A percentile compares a stretch with the other conserved stretches of the same genome.
These are phyloP conservation scores for Gulo gulo DNA, from an alignment of 2,113 vertebrate species.

Conservation along the genomic window DNA sequence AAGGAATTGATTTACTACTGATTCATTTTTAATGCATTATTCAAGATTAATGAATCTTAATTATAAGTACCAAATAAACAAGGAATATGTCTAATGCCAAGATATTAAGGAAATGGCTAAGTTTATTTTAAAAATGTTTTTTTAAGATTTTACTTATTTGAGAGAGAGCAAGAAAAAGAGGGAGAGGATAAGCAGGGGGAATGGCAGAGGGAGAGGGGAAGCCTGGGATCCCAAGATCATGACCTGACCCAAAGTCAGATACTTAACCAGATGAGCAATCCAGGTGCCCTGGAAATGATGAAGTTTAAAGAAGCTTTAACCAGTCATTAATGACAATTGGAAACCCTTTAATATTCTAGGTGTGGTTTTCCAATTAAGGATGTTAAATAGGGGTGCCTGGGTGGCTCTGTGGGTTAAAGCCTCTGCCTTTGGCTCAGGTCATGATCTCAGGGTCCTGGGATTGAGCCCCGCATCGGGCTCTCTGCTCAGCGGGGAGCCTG, in stretches of 20 bases:
- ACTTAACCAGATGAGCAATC: neutral
- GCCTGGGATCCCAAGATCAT: neutral
- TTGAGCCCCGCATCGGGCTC: accelerated
- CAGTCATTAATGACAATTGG: neutral
- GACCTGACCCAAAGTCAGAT: neutral
- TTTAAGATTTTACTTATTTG: neutral
- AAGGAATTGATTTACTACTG: neutral
- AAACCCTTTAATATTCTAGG: neutral
- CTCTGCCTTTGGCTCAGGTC: too few species aligned
- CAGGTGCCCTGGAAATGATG: neutral
- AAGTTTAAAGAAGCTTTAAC: conserved; percentile 11
- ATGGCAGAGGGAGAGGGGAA: neutral
- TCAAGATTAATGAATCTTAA: conserved; percentile 16
- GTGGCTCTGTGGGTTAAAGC: too few species aligned
- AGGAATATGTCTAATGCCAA: neutral
- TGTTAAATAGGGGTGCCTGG: neutral
- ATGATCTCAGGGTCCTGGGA: too few species aligned
- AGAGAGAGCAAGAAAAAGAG: neutral
- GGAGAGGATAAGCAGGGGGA: neutral
- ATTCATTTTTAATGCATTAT: neutral
- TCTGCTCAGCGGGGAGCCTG: too few species aligned
- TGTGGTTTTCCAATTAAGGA: neutral
- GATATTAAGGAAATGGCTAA: neutral
- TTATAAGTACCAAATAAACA: neutral
- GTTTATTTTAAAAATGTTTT: neutral